Evolutionary conservation across 2,888 invertebrate species (phyloP).

Genomic region (Erpobdella octoculata): DNA sequence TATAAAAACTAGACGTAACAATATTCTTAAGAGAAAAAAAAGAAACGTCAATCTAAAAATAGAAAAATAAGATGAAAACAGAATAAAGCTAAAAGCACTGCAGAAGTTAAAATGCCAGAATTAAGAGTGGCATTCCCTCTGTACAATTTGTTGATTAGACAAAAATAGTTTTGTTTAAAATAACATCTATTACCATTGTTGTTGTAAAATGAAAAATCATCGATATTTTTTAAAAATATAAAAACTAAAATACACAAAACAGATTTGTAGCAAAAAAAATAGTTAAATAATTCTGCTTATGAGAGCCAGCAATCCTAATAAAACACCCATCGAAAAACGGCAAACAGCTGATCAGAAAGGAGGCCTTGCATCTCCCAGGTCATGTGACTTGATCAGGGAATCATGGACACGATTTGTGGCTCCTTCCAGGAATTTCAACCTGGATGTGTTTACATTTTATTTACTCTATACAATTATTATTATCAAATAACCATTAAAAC

Average conservation of each 20-base stretch:
- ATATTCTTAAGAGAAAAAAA: too few species aligned
- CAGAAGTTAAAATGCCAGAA: too few species aligned
- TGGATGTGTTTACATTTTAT: background rate
- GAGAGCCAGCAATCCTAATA: background rate
- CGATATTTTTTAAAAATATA: background rate
- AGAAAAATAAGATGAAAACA: too few species aligned
- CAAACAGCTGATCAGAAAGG: background rate
- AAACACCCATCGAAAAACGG: background rate
- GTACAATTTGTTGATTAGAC: too few species aligned
- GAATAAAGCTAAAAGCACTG: too few species aligned
- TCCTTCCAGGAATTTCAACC: slow-evolving; percentile 30
- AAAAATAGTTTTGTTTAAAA: too few species aligned
- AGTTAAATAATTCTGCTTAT: background rate
- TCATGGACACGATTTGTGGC: slow-evolving; percentile 19
- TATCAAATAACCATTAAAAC: background rate
- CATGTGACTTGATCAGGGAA: slow-evolving; percentile 41
- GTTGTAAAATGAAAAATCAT: background rate
- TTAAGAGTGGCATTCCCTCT: too few species aligned
- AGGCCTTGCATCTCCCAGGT: slow-evolving; percentile 37
- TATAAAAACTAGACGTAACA: too few species aligned
- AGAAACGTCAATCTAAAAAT: too few species aligned
- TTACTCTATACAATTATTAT: too few species aligned
- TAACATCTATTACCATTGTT: too few species aligned
- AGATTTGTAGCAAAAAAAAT: background rate
- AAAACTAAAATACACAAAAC: background rate